Base-by-base conservation (phyloP, 1,140 invertebrate species). In the Cyphomyrmex costatus region DNA sequence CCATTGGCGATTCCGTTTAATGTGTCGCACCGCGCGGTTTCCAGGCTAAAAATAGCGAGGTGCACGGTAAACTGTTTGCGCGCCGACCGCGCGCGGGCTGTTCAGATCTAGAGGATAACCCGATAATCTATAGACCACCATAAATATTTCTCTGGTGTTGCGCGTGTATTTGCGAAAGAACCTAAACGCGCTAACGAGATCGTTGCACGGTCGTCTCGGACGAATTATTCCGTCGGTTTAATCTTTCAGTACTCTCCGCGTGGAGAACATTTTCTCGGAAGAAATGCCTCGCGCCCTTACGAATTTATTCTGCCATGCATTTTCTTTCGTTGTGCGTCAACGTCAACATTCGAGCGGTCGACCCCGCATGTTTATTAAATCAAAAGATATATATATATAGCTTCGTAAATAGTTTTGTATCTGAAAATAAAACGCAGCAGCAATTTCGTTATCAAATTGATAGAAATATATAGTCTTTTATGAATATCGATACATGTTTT, bases 1-100 rank as follows among this genome's bases (percentile, higher is more conserved):
- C 66, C 68, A 73, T 83, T 83, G 79, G 66, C 68, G 79, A 83
- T 83, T 83, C 66, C 79, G 68, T 83, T 83, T 83, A 83, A 83
- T 61, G 79, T 83, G 66, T 83, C 79, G 68, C 68, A 42, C 79
- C 65, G 42, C 78, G 65, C 78, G 36, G 36, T 83, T 83, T 74
- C 36, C 27, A 33, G 12, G 8, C 0, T 73, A 74, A 83, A 83
- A 83, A 83, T 74, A 83, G 70, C 79, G 56, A 61, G 56, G 24
- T 53, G 33, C 27, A 73, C 16, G 51, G 56, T 83, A 74, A 73
- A 83, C 68, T 83, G 79, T 83, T 83, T 83, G 79, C 51, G 36
- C 66, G 66, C 36, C 30, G n/a, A 53, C 46, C 79, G 51, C 53
- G 53, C n/a, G n/a, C n/a, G n/a, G n/a, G 19, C 68, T 60, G 68